phyloP scores from a whole-genome alignment of 2,888 invertebrate species.

The Thecocarcelia acutangulata region DNA sequence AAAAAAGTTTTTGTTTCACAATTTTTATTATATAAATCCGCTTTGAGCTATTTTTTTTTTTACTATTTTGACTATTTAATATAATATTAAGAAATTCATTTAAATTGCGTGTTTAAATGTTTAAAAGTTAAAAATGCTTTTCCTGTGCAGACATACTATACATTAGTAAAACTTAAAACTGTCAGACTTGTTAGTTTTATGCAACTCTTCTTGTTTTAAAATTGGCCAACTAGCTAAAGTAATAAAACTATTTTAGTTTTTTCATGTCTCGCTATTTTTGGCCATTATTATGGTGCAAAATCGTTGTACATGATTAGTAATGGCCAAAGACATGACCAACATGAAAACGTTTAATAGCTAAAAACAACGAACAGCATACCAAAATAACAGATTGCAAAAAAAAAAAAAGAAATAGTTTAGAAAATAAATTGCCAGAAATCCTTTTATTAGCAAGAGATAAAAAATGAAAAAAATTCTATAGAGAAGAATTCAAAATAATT shows the following conservation, averaged over 20 bases:
- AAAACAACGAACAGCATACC: constrained; percentile 28
- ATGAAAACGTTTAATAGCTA: constrained; percentile 43
- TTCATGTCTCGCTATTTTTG: constrained; percentile 8
- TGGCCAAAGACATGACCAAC: constrained; percentile 54
- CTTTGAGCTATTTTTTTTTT: neutral
- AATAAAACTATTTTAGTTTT: constrained; percentile 48
- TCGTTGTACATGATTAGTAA: constrained; percentile 45
- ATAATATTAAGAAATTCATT: constrained; percentile 30
- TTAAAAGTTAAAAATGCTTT: constrained; percentile 17
- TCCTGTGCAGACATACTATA: constrained; percentile 44
- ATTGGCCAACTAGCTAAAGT: constrained; percentile 58
- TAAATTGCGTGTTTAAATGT: constrained; percentile 50
- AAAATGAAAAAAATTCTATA: no score
- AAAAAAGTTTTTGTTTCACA: no score
- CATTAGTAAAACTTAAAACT: constrained; percentile 49
- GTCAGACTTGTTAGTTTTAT: constrained; percentile 25
- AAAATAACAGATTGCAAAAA: constrained; percentile 13
- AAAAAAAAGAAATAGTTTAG: constrained; percentile 14
- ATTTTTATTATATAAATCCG: no score
- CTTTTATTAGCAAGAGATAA: neutral
- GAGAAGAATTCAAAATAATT: neutral
- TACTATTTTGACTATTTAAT: neutral
- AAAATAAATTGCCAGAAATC: neutral
- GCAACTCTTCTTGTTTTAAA: neutral
- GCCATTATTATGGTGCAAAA: constrained; percentile 23